These are phyloP conservation scores for Euwallacea similis DNA, from an alignment of 1,140 invertebrate genomes.

Conservation along the genomic window DNA sequence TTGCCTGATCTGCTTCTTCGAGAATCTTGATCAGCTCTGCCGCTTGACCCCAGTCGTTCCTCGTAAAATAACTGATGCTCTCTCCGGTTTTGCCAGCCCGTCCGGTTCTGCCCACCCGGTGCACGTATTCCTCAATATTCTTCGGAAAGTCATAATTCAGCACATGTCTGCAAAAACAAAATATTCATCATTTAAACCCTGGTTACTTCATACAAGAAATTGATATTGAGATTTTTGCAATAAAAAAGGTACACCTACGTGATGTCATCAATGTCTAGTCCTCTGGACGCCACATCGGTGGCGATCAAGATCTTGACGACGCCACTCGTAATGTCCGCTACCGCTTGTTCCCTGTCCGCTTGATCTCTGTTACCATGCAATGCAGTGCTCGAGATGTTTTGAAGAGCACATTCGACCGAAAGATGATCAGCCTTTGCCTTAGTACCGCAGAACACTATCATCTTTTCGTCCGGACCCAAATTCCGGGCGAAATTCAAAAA, in stretches of 20 bases:
- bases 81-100: constrained; percentile 82
- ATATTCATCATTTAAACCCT: background rate
- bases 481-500: constrained; percentile 54
- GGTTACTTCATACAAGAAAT: background rate
- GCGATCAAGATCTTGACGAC: constrained; percentile 81
- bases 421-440: constrained; percentile 80
- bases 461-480: constrained; percentile 56
- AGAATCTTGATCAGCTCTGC: constrained; percentile 81
- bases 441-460: constrained; percentile 86
- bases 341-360: constrained; percentile 79
- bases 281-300: constrained; percentile 92
- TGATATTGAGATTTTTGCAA: background rate
- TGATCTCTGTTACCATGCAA: constrained; percentile 92
- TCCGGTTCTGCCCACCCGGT: constrained; percentile 85
- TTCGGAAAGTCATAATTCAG: constrained; percentile 89
- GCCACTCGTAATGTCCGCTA: constrained; percentile 79
- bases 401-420: constrained; percentile 73
- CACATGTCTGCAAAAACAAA: constrained; percentile 61
- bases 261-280: constrained; percentile 89
- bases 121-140: constrained; percentile 88
- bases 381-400: constrained; percentile 69
- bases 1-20: constrained; percentile 70
- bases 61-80: constrained; percentile 79
- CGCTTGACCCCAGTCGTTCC: constrained; percentile 77
- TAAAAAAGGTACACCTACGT: constrained; percentile 63